Percentiles rank a stretch among this genome's conserved stretches.
Conservation (phyloP, 2,888 invertebrate genomes). For the Petrolisthes cinctipes region DNA sequence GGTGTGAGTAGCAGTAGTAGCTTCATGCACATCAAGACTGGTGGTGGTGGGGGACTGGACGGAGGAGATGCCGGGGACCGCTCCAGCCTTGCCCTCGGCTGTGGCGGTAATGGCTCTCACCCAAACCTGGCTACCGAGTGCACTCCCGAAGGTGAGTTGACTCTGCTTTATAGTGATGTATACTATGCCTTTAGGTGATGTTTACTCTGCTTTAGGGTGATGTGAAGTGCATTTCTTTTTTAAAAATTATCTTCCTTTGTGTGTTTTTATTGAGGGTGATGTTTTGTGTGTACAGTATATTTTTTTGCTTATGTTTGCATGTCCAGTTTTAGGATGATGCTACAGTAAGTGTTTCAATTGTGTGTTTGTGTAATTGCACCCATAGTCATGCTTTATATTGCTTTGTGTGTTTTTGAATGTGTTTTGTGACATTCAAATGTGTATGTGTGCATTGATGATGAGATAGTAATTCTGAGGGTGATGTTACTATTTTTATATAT, state of each 20-base stretch:
- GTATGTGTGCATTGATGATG: no score
- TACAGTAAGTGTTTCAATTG: no score
- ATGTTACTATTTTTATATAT: no score
- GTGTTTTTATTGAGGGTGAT: background rate
- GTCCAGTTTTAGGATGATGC: background rate
- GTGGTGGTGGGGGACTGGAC: slow-evolving; percentile 47
- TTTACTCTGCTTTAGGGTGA: background rate
- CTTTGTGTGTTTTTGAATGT: no score
- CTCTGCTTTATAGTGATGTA: background rate
- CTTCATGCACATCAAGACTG: slow-evolving; percentile 5
- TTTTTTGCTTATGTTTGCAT: background rate
- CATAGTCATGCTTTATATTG: no score
- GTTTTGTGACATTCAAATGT: no score
- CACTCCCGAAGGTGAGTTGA: background rate
- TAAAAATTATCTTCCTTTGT: background rate
- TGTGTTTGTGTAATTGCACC: no score
- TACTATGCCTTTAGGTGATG: background rate
- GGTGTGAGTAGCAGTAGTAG: slow-evolving; percentile 21
- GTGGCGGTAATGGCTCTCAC: slow-evolving; percentile 57
- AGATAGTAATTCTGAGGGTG: no score
- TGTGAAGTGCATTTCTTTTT: background rate
- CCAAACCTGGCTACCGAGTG: slow-evolving; percentile 37
- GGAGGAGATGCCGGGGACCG: slow-evolving; percentile 32
- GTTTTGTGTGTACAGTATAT: background rate
- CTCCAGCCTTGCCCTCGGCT: slow-evolving; percentile 43